Evolutionary conservation across 1,140 invertebrate genomes (phyloP).

Genomic region (Agrilus planipennis): DNA sequence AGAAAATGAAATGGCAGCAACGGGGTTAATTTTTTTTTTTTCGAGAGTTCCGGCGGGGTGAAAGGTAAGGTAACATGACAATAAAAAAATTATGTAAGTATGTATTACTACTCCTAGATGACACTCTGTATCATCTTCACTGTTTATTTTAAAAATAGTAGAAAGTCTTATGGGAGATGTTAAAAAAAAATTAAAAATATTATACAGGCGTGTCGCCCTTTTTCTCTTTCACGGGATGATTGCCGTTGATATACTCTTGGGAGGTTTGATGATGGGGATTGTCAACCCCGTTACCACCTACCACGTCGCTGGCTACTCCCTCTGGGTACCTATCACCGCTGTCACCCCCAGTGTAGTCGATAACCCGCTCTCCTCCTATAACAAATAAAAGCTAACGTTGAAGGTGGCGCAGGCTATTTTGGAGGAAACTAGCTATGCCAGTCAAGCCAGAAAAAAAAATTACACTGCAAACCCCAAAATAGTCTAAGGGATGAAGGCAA

Average conservation of each 20-base stretch:
- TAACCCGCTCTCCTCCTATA: slow-evolving; percentile 44
- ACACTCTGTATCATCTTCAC: neutral
- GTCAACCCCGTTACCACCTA: slow-evolving; percentile 32
- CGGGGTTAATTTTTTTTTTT: slow-evolving; percentile 1
- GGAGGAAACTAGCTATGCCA: slow-evolving; percentile 1
- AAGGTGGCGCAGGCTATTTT: slow-evolving; percentile 12
- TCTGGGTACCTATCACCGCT: slow-evolving; percentile 24
- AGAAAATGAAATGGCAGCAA: slow-evolving; percentile 1
- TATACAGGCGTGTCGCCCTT: slow-evolving; percentile 48
- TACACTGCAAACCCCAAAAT: slow-evolving; percentile 4
- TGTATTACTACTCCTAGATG: neutral
- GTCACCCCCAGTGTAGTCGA: slow-evolving; percentile 39
- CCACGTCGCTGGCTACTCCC: slow-evolving; percentile 34
- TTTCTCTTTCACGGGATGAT: slow-evolving; percentile 41
- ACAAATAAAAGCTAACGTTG: slow-evolving; percentile 34
- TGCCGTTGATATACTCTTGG: slow-evolving; percentile 44
- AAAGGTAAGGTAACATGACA: neutral
- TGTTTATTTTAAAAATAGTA: neutral
- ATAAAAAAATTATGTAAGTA: neutral
- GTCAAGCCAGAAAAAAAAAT: neutral
- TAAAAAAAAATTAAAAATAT: slow-evolving; percentile 1
- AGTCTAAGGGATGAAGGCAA: slow-evolving; percentile 2
- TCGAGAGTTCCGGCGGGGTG: neutral
- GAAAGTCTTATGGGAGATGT: neutral
- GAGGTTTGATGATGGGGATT: slow-evolving; percentile 43